Evolutionary conservation across 2,888 invertebrate species (phyloP).

Genomic region (Bombylius discolor): DNA sequence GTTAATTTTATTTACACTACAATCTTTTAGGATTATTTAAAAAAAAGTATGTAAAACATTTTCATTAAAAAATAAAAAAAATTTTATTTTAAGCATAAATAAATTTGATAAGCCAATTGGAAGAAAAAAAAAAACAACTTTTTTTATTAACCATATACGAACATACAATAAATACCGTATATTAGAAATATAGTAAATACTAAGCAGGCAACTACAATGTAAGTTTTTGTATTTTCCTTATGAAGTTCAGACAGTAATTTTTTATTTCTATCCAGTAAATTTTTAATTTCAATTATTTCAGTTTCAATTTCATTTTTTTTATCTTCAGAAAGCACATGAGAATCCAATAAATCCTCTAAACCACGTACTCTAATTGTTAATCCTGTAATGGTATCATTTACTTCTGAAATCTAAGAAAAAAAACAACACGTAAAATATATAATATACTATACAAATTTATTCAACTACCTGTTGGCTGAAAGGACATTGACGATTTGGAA

Average conservation of each 20-base stretch:
- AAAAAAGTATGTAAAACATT: background rate
- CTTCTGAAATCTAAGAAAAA: slow-evolving; percentile 1
- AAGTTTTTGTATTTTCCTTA: slow-evolving; percentile 10
- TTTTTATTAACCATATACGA: background rate
- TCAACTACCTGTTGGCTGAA: background rate
- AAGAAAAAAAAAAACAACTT: background rate
- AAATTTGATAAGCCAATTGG: background rate
- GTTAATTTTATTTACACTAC: slow-evolving; percentile 13
- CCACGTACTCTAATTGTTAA: slow-evolving; percentile 4
- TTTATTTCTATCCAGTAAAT: slow-evolving; percentile 6
- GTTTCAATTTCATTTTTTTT: slow-evolving; percentile 1
- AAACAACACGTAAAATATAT: background rate
- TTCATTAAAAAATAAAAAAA: background rate
- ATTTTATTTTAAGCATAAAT: background rate
- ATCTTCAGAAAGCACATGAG: background rate
- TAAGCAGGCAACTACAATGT: slow-evolving; percentile 3
- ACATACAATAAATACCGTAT: slow-evolving; percentile 8
- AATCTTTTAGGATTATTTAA: no score
- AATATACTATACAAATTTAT: background rate
- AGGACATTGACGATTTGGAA: background rate
- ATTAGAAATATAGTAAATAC: slow-evolving; percentile 4
- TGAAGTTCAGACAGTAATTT: slow-evolving; percentile 4
- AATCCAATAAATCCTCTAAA: slow-evolving; percentile 7
- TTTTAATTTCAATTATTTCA: slow-evolving; percentile 9
- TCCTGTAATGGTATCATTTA: slow-evolving; percentile 6